phyloP scores from a whole-genome alignment of 2,797 vertebrate genomes.

The Enteromius paludinosus region DNA sequence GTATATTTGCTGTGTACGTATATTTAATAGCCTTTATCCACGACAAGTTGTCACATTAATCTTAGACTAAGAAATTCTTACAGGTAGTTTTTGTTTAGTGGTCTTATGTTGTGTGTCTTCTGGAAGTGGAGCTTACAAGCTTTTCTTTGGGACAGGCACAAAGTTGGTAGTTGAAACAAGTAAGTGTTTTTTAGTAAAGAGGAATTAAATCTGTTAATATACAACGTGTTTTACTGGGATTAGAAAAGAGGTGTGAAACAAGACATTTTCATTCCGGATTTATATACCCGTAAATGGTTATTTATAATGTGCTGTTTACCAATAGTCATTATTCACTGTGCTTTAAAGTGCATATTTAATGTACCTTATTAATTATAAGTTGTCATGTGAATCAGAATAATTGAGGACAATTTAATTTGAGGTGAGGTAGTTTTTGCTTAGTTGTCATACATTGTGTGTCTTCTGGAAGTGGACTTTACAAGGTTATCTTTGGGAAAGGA shows the following conservation, averaged over 20 bases:
- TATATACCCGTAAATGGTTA: neutral
- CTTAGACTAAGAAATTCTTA: neutral
- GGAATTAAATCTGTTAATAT: neutral
- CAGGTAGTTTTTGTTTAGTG: neutral
- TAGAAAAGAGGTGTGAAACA: neutral
- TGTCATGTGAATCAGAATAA: neutral
- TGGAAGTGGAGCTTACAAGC: conserved; percentile 21
- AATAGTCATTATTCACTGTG: neutral
- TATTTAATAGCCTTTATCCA: neutral
- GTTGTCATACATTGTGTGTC: conserved; percentile 50
- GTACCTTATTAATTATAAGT: neutral
- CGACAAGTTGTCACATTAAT: neutral
- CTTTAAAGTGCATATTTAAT: neutral
- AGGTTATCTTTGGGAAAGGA: conserved; percentile 53
- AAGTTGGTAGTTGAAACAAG: conserved; percentile 26
- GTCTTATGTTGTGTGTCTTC: conserved; percentile 25
- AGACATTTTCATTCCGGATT: neutral
- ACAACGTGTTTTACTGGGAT: neutral
- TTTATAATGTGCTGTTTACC: neutral
- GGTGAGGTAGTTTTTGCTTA: conserved; percentile 35
- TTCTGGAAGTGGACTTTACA: conserved; percentile 27
- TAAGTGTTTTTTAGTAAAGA: conserved; percentile 13
- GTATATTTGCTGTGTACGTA: no score
- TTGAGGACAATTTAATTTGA: neutral
- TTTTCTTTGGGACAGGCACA: conserved; percentile 34